Conservation (phyloP, 2,113 vertebrate genomes). For the cat (Felis catus) region DNA sequence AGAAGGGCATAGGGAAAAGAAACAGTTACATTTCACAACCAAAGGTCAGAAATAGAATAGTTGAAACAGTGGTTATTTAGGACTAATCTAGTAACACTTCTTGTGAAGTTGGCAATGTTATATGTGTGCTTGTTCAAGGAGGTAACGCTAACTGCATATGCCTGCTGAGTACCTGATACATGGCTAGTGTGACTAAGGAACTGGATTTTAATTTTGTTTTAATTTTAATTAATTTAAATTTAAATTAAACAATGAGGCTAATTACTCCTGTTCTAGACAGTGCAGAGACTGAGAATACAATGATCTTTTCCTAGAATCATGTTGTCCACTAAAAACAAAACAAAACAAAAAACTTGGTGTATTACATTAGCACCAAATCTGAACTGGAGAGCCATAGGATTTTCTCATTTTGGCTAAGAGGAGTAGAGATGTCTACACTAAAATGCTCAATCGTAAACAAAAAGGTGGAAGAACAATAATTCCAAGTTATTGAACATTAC, state of each 20-base stretch:
- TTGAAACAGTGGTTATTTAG: neutral
- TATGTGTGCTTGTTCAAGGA: neutral
- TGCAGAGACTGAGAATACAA: neutral
- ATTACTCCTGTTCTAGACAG: neutral
- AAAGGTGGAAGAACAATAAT: neutral
- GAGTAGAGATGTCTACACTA: neutral
- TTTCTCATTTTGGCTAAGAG: neutral
- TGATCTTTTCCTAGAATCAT: neutral
- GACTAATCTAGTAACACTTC: neutral
- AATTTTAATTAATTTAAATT: slow-evolving; percentile 12
- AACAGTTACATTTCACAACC: neutral
- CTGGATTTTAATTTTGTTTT: neutral
- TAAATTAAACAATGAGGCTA: neutral
- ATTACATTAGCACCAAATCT: neutral
- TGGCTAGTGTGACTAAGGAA: neutral
- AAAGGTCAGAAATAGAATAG: neutral
- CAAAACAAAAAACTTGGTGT: neutral
- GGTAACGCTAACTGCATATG: neutral
- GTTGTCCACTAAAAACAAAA: neutral
- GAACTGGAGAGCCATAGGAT: neutral
- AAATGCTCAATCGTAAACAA: neutral
- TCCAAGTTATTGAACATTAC: neutral
- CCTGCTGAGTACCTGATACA: neutral
- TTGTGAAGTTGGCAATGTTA: neutral
- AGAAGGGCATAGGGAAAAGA: neutral